Conservation (phyloP, 1,140 invertebrate species). For the Eupeodes corollae region DNA sequence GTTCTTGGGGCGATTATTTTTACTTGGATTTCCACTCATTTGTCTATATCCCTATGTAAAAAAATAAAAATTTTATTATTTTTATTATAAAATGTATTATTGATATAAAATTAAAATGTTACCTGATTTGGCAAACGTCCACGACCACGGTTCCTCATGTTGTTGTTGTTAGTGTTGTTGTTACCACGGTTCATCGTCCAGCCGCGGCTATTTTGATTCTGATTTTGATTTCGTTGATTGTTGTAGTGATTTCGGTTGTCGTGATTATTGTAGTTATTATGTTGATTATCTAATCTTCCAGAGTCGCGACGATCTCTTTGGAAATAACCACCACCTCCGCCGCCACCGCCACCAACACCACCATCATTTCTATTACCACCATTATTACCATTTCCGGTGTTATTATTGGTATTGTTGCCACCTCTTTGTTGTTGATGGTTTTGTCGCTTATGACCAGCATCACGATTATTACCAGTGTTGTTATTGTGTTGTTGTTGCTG, state of each 20-base stretch:
- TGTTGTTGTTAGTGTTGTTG: constrained; percentile 27
- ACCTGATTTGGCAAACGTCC: constrained; percentile 32
- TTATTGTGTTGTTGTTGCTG: constrained; percentile 16
- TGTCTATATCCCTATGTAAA: constrained; percentile 24
- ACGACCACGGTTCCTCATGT: constrained; percentile 27
- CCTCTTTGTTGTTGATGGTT: constrained; percentile 26
- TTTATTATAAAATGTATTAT: no score
- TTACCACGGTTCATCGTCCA: constrained; percentile 33
- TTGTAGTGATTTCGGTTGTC: constrained; percentile 33
- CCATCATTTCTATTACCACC: constrained; percentile 6
- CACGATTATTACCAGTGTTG: constrained; percentile 24
- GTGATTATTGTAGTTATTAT: constrained; percentile 29
- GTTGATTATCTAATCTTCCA: constrained; percentile 19
- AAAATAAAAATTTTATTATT: background rate
- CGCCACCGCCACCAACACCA: constrained; percentile 4
- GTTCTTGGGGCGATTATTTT: constrained; percentile 44
- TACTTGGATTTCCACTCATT: constrained; percentile 7
- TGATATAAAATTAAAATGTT: constrained; percentile 3
- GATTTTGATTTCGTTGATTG: constrained; percentile 23
- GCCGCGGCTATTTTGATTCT: constrained; percentile 17
- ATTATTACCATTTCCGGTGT: background rate
- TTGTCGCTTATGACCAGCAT: constrained; percentile 34
- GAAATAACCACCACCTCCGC: no score
- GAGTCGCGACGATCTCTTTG: constrained; percentile 31
- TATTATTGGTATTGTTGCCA: constrained; percentile 15